Evolutionary conservation across 2,797 vertebrate species (phyloP).

Genomic region (Tragelaphus eurycerus): DNA sequence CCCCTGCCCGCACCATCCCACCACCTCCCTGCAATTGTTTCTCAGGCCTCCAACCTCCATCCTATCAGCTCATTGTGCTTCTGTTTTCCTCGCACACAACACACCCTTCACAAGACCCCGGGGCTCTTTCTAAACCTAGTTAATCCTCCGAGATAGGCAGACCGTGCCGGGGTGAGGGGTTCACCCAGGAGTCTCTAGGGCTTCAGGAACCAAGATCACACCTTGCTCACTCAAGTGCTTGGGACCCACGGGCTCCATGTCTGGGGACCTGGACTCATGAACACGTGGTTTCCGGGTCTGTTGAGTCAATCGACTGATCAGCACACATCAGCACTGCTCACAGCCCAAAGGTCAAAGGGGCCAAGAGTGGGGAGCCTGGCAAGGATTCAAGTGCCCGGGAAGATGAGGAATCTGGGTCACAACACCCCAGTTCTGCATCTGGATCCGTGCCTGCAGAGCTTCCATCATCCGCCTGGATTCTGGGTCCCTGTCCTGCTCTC

Average conservation of each 20-base stretch:
- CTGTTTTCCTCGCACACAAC: background rate
- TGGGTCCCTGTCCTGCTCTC: background rate
- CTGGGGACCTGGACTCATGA: background rate
- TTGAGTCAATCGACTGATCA: fast-evolving
- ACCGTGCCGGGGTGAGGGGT: fast-evolving
- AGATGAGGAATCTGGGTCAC: background rate
- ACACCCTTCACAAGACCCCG: background rate
- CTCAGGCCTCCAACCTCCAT: fast-evolving
- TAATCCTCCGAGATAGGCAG: background rate
- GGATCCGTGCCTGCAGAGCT: background rate
- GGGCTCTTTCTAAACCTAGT: background rate
- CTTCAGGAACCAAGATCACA: background rate
- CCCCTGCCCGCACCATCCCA: background rate
- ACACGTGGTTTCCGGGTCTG: fast-evolving
- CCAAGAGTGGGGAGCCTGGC: background rate
- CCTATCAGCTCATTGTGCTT: background rate
- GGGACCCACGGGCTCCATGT: background rate
- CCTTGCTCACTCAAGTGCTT: fast-evolving
- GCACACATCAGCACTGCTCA: no score
- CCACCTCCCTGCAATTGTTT: background rate
- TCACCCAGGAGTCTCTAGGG: background rate
- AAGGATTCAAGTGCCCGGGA: background rate
- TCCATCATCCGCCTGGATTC: background rate
- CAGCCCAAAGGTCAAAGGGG: background rate
- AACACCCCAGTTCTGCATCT: fast-evolving